Base-by-base conservation (phyloP, 2,797 vertebrate genomes). In the Xerus rutilus region DNA sequence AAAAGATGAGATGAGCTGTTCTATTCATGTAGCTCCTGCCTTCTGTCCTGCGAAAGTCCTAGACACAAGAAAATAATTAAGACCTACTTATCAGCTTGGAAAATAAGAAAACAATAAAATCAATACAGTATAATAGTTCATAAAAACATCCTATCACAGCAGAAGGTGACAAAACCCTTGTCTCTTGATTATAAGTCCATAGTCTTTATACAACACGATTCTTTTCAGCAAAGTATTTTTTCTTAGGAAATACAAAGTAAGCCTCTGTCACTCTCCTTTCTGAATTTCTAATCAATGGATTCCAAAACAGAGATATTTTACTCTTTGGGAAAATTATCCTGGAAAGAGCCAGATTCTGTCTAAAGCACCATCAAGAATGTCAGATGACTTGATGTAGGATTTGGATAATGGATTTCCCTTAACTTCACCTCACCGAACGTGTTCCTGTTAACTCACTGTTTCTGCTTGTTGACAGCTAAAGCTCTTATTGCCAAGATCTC, bases 401-500 rank as follows among this genome's bases (percentile, higher is more conserved):
- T 91, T 83, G 73, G 93, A 77, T 94, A 88, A 95, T 45, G 70
- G 84, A 86, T 86, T 91, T 86, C 76, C 84, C 91, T 54, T 70
- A 73, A 86, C 30, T 92, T 79, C 81, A 76, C 82, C 76, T 86
- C 69, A 3, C 67, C 82, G 72, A 89, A 52, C 57, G 59, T 30
- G 67, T 65, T 76, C 25, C 0, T 62, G 72, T 84, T 92, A 84
- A 88, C 54, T 82, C 78, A 62, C 78, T 84, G 32, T 30, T 86
- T 79, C 84, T 85, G 78, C 54, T 77, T 65, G 28, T 65, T 95
- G 97, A 96, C 91, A 97, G 89, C 91, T 81, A 49, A 35, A 3
- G 20, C 15, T 87, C 49, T 43, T 35, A 5, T 67, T 97, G 95
- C 92, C 92, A 96, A 96, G 81, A 96, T 87, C 87, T 97, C 72